Evolutionary conservation across 2,888 invertebrate genomes (phyloP), one percentile per base, ranked within the genome.

Genomic region (Teleogryllus oceanicus): DNA sequence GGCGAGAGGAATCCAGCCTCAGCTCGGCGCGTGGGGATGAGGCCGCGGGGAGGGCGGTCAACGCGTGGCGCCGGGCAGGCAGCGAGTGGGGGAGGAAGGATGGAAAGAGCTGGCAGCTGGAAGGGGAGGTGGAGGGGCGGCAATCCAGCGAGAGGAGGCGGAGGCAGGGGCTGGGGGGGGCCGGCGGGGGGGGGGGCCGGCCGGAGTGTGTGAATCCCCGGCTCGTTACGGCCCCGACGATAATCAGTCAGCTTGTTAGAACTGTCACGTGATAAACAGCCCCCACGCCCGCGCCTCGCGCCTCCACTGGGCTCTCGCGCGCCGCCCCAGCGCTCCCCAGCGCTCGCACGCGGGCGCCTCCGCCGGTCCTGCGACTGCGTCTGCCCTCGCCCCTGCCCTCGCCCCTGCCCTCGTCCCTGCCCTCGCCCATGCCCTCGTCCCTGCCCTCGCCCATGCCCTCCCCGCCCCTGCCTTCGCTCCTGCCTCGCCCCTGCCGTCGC

Each of bases 231-330:
- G 62, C 62, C 13, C 62, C 62, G 62, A 62, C 62, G 62, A 62
- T 62, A 62, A 62, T 62, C 62, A 62, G 62, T 62, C 62, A 62
- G 62, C 62, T 62, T 62, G 62, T 62, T 62, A 62, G 62, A 62
- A 62, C 62, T 62, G 62, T 62, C 62, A 62, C 62, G 62, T 62
- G 62, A 62, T 62, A 62, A 62, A 62, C 62, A 62, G 16, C 62
- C 62, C 16, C 13, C 62, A 62, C 62, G 62, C 62, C 13, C 62
- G n/a, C 16, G 4, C 16, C 62, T 62, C 16, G 13, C 62, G n/a
- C 62, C 62, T 2, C 11, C 13, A 10, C 62, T 10, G 16, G 5
- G 37, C 10, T 11, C n/a, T n/a, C 62, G n/a, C 11, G n/a, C 16
- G n/a, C 62, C 62, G n/a, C 62, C 62, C 62, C 62, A 3, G 10